Conservation (phyloP, 2,113 vertebrate species). For the Ondatra zibethicus region DNA sequence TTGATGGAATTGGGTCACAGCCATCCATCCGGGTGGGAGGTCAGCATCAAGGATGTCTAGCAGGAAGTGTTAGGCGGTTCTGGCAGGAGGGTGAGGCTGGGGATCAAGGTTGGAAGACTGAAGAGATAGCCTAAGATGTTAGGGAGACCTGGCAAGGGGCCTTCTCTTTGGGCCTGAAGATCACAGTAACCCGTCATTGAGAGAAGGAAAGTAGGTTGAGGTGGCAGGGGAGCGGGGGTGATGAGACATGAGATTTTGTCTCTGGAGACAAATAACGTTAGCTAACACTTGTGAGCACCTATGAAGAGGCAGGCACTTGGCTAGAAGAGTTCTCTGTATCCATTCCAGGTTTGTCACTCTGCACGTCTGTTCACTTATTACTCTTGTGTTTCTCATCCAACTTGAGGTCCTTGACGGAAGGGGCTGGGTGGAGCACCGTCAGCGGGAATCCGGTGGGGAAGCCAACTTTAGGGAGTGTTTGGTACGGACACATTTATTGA, state of each 20-base stretch:
- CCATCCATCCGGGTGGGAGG: neutral
- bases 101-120: neutral
- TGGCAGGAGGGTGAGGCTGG: neutral
- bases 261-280: neutral
- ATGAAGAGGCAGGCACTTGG: neutral
- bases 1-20: neutral
- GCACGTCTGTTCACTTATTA: neutral
- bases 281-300: neutral
- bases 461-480: neutral
- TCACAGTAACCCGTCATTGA: neutral
- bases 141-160: neutral
- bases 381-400: neutral
- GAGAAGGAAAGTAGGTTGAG: neutral
- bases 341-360: neutral
- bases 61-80: neutral
- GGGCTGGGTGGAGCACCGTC: neutral
- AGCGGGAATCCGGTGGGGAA: neutral
- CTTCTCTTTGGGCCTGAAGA: constrained; percentile 7
- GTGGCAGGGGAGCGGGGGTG: neutral
- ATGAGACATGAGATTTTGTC: neutral
- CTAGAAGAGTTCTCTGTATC: neutral
- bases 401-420: neutral
- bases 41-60: neutral
- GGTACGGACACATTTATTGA: neutral
- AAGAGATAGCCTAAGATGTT: neutral